phyloP scores from a whole-genome alignment of 1,140 invertebrate genomes.

The Aradophagus sp. region DNA sequence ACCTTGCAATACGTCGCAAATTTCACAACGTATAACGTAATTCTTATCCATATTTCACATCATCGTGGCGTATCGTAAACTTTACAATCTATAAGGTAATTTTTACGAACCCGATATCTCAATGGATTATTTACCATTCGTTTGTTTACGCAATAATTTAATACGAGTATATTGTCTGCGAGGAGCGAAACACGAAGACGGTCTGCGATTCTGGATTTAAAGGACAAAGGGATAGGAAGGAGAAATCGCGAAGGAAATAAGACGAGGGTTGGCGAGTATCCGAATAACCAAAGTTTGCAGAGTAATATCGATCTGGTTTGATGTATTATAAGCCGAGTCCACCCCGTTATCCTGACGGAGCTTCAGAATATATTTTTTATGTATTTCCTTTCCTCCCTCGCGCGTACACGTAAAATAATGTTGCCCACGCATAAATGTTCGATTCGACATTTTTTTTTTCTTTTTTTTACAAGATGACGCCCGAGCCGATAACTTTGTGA shows the following conservation, averaged over 20 bases:
- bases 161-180: slow-evolving; percentile 36
- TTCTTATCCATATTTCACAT: no score
- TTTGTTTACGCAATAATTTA: slow-evolving; percentile 27
- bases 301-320: slow-evolving; percentile 74
- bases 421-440: slow-evolving; percentile 66
- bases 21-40: no score
- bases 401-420: slow-evolving; percentile 40
- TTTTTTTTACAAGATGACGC: slow-evolving; percentile 64
- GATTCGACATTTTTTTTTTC: no score
- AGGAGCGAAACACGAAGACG: slow-evolving; percentile 42
- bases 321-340: slow-evolving; percentile 74
- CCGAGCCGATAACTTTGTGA: slow-evolving; percentile 49
- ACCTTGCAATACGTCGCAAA: no score
- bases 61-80: no score
- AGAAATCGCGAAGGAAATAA: slow-evolving; percentile 57
- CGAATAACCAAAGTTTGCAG: slow-evolving; percentile 70
- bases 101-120: no score
- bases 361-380: slow-evolving; percentile 75
- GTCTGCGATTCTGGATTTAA: slow-evolving; percentile 50
- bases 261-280: slow-evolving; percentile 64
- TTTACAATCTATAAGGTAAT: no score
- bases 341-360: slow-evolving; percentile 67
- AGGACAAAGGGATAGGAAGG: slow-evolving; percentile 54
- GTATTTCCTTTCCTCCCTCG: slow-evolving; percentile 60
- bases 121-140: no score